Percentiles rank a stretch among this genome's conserved stretches.
phyloP scores from a whole-genome alignment of 2,797 vertebrate species.

The Sciurus vulgaris region DNA sequence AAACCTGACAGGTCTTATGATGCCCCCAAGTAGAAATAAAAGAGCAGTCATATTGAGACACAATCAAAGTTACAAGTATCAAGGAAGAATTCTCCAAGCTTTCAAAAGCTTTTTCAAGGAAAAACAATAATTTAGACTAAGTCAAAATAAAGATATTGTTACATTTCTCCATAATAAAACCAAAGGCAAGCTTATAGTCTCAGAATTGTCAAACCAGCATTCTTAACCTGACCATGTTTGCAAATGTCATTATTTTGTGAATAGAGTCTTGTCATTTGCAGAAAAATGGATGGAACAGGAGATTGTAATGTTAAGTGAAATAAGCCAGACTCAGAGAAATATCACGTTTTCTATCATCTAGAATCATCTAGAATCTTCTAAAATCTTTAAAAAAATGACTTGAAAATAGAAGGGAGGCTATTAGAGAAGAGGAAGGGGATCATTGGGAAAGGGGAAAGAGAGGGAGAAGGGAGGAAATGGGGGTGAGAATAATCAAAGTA shows the following conservation, averaged over 20 bases:
- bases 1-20: background rate
- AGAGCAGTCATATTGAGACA: background rate
- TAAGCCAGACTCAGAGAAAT: background rate
- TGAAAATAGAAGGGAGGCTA: background rate
- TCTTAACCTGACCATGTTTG: background rate
- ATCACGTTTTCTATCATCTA: background rate
- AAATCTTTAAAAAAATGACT: background rate
- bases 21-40: conserved; percentile 30
- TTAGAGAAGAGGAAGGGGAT: background rate
- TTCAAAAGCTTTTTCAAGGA: background rate
- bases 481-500: background rate
- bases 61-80: background rate
- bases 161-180: background rate
- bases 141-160: background rate
- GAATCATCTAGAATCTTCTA: background rate
- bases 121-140: background rate
- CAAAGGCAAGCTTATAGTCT: conserved; percentile 29
- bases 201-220: conserved; percentile 10
- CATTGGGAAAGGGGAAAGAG: background rate
- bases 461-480: background rate
- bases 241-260: background rate
- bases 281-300: background rate
- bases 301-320: background rate
- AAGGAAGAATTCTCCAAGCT: background rate
- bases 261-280: background rate